Percentiles rank a stretch among this genome's conserved stretches.
phyloP scores from a whole-genome alignment of 1,140 invertebrate genomes.

The Ptiloglossa arizonensis region DNA sequence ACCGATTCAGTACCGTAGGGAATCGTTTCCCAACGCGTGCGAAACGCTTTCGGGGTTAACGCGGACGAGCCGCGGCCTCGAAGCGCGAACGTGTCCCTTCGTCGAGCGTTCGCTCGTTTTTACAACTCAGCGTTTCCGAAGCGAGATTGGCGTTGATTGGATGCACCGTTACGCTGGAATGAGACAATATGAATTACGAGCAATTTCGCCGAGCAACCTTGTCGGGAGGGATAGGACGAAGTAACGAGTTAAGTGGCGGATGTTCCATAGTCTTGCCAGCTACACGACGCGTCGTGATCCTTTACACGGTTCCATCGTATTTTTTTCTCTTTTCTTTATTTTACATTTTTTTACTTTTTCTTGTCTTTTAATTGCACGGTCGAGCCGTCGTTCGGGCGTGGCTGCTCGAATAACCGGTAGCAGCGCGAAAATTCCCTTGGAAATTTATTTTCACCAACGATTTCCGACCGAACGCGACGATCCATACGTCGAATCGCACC shows the following conservation, averaged over 20 bases:
- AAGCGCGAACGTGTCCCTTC: background rate
- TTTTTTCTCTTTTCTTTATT: no score
- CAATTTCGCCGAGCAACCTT: conserved; percentile 68
- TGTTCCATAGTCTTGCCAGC: conserved; percentile 67
- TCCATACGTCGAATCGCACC: no score
- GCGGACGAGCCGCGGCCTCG: background rate
- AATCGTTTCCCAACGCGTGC: no score
- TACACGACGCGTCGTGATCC: conserved; percentile 32
- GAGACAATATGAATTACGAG: conserved; percentile 78
- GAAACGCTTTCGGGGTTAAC: no score
- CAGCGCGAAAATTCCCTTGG: no score
- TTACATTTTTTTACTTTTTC: no score
- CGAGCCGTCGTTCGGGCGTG: no score
- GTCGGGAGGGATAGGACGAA: conserved; percentile 41
- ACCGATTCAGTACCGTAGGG: no score
- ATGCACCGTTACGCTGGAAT: conserved; percentile 74
- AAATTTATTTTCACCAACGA: no score
- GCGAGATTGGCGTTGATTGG: conserved; percentile 69
- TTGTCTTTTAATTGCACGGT: conserved; percentile 12
- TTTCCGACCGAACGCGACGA: no score
- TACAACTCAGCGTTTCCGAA: conserved; percentile 43
- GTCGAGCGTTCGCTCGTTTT: conserved; percentile 18
- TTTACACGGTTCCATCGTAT: background rate
- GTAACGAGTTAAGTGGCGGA: conserved; percentile 69
- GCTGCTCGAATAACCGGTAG: no score